These are phyloP conservation scores for Mimachlamys varia DNA, from an alignment of 2,888 invertebrate genomes.

Conservation along the genomic window DNA sequence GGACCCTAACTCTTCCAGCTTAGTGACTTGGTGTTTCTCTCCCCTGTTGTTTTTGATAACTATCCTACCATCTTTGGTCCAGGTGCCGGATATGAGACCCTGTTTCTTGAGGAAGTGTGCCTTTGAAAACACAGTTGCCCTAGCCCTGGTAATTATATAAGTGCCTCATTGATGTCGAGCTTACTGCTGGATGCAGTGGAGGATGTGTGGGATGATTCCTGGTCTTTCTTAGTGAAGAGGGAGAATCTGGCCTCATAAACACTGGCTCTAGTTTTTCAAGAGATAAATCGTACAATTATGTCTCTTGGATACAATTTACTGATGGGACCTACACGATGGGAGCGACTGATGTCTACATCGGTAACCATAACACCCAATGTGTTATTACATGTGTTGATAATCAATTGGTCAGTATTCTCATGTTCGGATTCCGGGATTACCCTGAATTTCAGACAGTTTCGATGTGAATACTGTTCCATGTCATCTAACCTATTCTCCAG, in stretches of 20 bases:
- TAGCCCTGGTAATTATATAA: background rate
- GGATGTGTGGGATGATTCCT: no score
- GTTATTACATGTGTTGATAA: background rate
- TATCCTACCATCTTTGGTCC: background rate
- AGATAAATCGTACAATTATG: background rate
- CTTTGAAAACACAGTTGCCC: background rate
- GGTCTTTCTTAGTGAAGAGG: background rate
- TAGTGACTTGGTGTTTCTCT: background rate
- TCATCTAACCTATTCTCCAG: background rate
- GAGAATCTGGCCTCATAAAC: background rate
- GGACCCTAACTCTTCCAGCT: background rate
- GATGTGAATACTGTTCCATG: background rate
- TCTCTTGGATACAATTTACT: background rate
- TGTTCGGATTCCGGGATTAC: background rate
- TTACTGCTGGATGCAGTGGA: background rate
- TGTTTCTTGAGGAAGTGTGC: background rate
- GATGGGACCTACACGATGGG: background rate
- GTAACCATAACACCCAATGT: background rate
- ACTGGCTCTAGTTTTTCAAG: background rate
- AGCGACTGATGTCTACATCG: background rate
- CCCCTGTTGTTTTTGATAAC: no score
- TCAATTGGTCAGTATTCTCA: background rate
- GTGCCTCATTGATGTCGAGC: background rate
- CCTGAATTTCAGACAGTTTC: slow-evolving; percentile 16
- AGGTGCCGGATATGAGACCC: background rate